A percentile compares a stretch with the other conserved stretches of the same genome.
Conservation (phyloP, 2,113 vertebrate species). For the Peucedramus taeniatus region DNA sequence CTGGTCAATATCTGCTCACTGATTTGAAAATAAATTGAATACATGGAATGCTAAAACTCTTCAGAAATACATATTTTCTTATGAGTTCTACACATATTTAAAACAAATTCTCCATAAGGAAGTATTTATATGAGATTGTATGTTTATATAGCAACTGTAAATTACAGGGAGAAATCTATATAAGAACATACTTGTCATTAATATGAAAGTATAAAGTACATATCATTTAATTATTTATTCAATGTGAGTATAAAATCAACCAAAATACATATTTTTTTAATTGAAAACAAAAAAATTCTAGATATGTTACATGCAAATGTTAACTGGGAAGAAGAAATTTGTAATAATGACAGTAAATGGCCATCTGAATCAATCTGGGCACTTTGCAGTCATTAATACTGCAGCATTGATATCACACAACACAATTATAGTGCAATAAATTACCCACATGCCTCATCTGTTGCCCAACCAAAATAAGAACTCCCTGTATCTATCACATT, state of each 20-base stretch:
- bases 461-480: constrained; percentile 38
- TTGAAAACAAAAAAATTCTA: neutral
- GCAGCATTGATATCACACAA: constrained; percentile 62
- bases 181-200: neutral
- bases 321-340: neutral
- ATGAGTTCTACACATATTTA: neutral
- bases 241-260: neutral
- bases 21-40: neutral
- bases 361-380: constrained; percentile 64
- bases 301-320: neutral
- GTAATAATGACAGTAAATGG: constrained; percentile 64
- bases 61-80: neutral
- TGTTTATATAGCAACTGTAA: neutral
- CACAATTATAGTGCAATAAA: constrained; percentile 52
- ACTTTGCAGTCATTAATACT: constrained; percentile 70
- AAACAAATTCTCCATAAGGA: neutral
- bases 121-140: neutral
- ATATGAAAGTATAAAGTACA: neutral
- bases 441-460: constrained; percentile 47
- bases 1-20: neutral
- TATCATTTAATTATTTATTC: neutral
- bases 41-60: neutral
- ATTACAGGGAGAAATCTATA: neutral
- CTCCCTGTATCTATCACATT: neutral
- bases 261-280: neutral